Evolutionary conservation across 2,888 invertebrate species (phyloP), one percentile per base, ranked within the genome.

Genomic region (Acrobeloides nanus): DNA sequence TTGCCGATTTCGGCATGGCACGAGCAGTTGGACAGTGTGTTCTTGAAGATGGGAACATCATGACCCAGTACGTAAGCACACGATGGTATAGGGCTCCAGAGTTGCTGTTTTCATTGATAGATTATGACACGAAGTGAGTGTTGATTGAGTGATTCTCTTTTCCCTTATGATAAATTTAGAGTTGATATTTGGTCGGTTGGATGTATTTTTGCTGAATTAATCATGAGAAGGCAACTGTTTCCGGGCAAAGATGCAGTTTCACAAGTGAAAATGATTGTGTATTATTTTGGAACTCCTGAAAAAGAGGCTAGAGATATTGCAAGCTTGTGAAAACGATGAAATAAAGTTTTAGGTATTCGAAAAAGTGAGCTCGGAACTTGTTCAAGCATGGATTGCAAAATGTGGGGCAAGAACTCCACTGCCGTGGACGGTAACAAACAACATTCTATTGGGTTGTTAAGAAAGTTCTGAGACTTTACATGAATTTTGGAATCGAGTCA

Each of bases 111-210:
- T 74, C 75, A 15, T 59, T 75, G 48, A 70, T 75, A 31, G 65
- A 68, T 24, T 78, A 78, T 57, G 74, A 75, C 32, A 72, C 74
- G 3, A 76, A 68, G 67, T 62, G 17, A 20, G 23, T 17, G 37
- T 37, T 20, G 17, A 37, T 12, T 5, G 20, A n/a, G n/a, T n/a
- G n/a, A n/a, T n/a, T n/a, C n/a, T n/a, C n/a, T n/a, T n/a, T n/a
- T n/a, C n/a, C n/a, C n/a, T n/a, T 12, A 10, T 49, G 8, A 5
- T 12, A n/a, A 5, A 48, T 62, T 44, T 33, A 68, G 76, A 42
- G 76, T 78, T 0, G 78, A 78, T 52, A 72, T 78, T 59, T 78
- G 78, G 78, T 77, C 77, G 15, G 76, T 76, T 1, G 78, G 78
- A 10, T 78, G 78, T 60, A 78, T 78, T 26, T 75, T 79, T 55